A percentile compares a stretch with the other conserved stretches of the same genome.
These are phyloP conservation scores for Corythornis vintsioides DNA, from an alignment of 2,113 vertebrate species.

Conservation along the genomic window DNA sequence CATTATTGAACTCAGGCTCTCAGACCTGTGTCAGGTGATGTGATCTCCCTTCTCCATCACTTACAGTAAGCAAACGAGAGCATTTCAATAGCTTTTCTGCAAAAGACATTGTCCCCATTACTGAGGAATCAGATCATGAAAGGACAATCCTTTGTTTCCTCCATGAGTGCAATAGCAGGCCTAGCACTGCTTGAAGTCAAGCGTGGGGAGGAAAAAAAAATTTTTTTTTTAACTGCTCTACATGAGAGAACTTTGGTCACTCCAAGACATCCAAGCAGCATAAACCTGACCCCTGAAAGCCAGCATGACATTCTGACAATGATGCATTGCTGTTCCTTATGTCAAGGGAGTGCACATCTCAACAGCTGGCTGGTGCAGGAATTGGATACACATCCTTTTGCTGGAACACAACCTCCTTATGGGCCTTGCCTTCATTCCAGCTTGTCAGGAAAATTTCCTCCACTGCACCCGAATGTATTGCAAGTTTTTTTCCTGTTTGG, in stretches of 20 bases:
- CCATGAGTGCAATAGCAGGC: background rate
- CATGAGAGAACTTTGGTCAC: background rate
- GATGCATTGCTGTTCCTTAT: conserved; percentile 31
- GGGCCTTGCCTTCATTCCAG: conserved; percentile 36
- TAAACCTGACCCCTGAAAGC: background rate
- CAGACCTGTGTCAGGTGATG: background rate
- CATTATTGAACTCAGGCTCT: background rate
- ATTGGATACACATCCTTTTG: conserved; percentile 35
- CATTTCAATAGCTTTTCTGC: background rate
- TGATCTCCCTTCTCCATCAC: background rate
- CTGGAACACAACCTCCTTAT: background rate
- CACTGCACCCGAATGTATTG: background rate
- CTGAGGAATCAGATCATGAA: background rate
- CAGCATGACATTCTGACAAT: conserved; percentile 40
- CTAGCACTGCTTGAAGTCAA: background rate
- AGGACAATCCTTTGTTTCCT: too few relatives aligned
- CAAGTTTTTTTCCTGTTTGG: background rate
- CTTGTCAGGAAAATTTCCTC: conserved; percentile 32
- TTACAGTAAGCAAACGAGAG: background rate
- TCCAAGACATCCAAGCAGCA: background rate
- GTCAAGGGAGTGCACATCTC: conserved; percentile 41
- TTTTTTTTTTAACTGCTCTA: background rate
- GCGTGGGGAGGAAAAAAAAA: background rate
- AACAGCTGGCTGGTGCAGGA: conserved; percentile 46
- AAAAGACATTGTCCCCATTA: background rate